Conservation (phyloP, 2,113 vertebrate genomes). For the Notarius quadriscutis region DNA sequence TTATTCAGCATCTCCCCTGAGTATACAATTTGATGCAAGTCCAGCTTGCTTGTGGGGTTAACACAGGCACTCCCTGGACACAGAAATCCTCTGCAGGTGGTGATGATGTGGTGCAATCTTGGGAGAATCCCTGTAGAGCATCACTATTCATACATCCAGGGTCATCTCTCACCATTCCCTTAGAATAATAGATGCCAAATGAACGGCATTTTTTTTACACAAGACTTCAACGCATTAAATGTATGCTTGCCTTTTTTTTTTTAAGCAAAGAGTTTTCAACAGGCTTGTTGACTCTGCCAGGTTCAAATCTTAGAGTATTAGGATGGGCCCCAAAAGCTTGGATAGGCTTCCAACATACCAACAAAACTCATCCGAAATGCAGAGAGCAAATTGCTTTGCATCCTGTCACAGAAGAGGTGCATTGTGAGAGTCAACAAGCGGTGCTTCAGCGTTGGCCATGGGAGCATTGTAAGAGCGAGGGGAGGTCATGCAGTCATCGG, state of each 20-base stretch:
- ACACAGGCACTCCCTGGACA: conserved; percentile 57
- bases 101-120: conserved; percentile 51
- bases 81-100: conserved; percentile 39
- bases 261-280: background rate
- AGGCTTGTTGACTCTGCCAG: background rate
- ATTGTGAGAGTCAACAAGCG: conserved; percentile 52
- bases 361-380: conserved; percentile 40
- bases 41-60: conserved; percentile 60
- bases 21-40: conserved; percentile 59
- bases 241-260: background rate
- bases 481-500: conserved; percentile 48
- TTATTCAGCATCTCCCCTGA: conserved; percentile 54
- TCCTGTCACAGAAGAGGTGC: conserved; percentile 42
- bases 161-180: background rate
- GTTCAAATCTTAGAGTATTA: background rate
- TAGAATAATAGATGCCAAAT: background rate
- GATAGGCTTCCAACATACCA: conserved; percentile 4
- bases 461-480: conserved; percentile 33
- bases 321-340: background rate
- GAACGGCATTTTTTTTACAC: background rate
- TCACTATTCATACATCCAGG: background rate
- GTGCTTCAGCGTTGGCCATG: conserved; percentile 35
- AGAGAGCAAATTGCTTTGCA: conserved; percentile 53
- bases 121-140: conserved; percentile 27
- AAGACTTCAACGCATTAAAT: background rate